Percentiles rank a stretch among this genome's conserved stretches.
Evolutionary conservation across 2,113 vertebrate species (phyloP).

Genomic region (Anolis sagrei): DNA sequence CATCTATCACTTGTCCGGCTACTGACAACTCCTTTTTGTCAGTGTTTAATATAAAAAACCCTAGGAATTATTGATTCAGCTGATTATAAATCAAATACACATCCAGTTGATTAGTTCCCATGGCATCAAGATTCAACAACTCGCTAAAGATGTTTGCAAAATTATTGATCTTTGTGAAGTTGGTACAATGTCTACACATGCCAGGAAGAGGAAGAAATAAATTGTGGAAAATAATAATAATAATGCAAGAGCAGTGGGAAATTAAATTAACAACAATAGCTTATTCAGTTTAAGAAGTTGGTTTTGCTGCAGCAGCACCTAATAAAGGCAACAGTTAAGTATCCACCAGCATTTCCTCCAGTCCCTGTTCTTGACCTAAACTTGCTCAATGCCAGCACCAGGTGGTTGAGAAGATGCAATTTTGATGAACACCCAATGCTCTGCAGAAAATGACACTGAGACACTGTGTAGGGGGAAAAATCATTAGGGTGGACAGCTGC

Average conservation of each 20-base stretch:
- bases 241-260: background rate
- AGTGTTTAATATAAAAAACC: conserved; percentile 23
- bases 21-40: conserved; percentile 17
- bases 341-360: background rate
- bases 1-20: conserved; percentile 20
- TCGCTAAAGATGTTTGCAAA: conserved; percentile 32
- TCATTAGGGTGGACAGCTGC: too few relatives aligned
- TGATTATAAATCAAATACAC: conserved; percentile 38
- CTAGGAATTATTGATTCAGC: conserved; percentile 52
- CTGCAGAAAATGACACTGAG: too few relatives aligned
- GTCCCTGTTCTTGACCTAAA: background rate
- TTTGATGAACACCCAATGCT: background rate
- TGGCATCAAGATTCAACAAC: background rate
- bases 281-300: background rate
- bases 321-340: background rate
- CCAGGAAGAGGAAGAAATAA: background rate
- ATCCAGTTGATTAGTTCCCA: conserved; percentile 34
- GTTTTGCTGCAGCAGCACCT: background rate
- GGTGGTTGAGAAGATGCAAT: background rate
- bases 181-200: background rate
- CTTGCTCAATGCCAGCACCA: background rate
- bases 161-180: conserved; percentile 25
- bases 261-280: background rate
- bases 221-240: conserved; percentile 8
- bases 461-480: too few relatives aligned